Evolutionary conservation across 2,797 vertebrate genomes (phyloP).

Genomic region (Dendrocincla tyrannina): DNA sequence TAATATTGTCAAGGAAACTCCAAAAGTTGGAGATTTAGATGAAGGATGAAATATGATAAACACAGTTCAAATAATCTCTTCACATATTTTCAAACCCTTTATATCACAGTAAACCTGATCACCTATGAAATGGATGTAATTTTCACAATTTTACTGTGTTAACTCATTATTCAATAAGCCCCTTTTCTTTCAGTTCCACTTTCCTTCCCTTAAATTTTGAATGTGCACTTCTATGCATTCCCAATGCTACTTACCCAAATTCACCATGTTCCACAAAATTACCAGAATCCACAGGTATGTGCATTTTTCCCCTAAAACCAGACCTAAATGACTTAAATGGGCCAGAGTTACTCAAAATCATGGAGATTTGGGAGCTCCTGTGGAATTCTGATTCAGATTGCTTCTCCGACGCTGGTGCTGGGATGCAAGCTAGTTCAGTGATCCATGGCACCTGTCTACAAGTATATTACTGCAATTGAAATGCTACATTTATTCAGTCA

Average conservation of each 20-base stretch:
- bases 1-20: not conserved
- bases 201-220: not conserved
- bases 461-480: not conserved
- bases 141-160: not conserved
- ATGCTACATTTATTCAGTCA: not conserved
- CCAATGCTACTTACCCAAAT: not conserved
- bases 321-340: not conserved
- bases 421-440: not conserved
- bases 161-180: not conserved
- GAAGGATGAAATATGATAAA: not conserved
- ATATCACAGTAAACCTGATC: not conserved
- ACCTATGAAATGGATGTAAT: not conserved
- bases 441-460: not conserved
- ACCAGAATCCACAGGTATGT: not conserved
- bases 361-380: not conserved
- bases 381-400: not conserved
- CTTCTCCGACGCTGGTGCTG: not conserved
- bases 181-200: not conserved
- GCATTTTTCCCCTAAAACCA: not conserved
- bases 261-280: not conserved
- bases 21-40: not conserved
- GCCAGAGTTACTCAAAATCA: not conserved
- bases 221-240: not conserved
- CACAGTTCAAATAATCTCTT: not conserved
- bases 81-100: not conserved